These are phyloP conservation scores for Resseliella maxima DNA, from an alignment of 2,888 invertebrate genomes.

Conservation along the genomic window DNA sequence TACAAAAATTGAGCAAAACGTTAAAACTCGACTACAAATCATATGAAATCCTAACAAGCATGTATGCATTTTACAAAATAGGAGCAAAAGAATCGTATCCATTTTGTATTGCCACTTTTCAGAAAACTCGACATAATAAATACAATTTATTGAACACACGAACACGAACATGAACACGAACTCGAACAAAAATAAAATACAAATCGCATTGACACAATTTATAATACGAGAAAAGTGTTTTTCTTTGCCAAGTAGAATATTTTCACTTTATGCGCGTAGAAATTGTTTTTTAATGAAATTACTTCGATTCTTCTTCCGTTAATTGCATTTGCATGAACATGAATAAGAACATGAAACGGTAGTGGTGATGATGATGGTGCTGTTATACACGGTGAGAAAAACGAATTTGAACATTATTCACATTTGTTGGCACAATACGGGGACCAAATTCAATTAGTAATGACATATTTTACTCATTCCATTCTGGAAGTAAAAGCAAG, in stretches of 20 bases:
- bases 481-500: neutral
- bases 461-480: neutral
- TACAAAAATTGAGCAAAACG: no score
- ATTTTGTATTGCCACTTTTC: no score
- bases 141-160: neutral
- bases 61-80: no score
- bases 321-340: neutral
- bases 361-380: no score
- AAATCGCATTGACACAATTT: neutral
- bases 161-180: neutral
- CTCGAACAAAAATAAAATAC: neutral
- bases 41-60: no score
- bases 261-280: neutral
- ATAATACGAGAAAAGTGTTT: neutral
- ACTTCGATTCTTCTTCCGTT: conserved; percentile 28
- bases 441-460: conserved; percentile 9
- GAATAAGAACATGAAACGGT: no score
- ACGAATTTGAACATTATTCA: neutral
- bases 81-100: no score
- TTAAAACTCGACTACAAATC: no score
- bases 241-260: neutral
- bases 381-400: no score
- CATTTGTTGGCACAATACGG: neutral
- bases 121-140: no score
- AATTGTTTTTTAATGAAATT: conserved; percentile 43